Conservation (phyloP, 1,140 invertebrate species). For the Bombyx mori region DNA sequence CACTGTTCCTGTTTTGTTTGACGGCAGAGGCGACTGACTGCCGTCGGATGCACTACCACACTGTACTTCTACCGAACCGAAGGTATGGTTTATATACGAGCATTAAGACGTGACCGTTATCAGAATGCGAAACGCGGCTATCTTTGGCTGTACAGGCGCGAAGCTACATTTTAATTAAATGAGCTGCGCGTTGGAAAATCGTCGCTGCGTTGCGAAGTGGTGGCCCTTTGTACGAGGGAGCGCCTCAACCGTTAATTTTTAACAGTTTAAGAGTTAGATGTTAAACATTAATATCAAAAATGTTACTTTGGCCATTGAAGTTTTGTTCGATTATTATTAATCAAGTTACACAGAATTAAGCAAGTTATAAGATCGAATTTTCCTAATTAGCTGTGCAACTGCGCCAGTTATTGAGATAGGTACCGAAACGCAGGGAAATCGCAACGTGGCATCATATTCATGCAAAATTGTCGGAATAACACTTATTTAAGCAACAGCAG, state of each 20-base stretch:
- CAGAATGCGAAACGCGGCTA: conserved; percentile 43
- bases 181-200: conserved; percentile 33
- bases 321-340: neutral
- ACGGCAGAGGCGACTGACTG: conserved; percentile 57
- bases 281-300: neutral
- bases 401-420: too few species aligned
- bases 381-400: too few species aligned
- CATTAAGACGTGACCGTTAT: conserved; percentile 66
- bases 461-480: too few species aligned
- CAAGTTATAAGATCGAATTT: neutral
- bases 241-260: conserved; percentile 8
- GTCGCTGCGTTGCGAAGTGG: conserved; percentile 24
- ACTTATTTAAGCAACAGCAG: too few species aligned
- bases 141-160: conserved; percentile 33
- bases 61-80: conserved; percentile 61
- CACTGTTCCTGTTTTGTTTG: conserved; percentile 29
- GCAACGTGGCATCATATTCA: too few species aligned
- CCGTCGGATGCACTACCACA: conserved; percentile 55
- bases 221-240: conserved; percentile 3
- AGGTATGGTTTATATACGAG: conserved; percentile 70
- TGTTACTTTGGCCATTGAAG: neutral
- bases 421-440: too few species aligned
- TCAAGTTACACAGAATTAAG: neutral
- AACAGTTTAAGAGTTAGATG: neutral
- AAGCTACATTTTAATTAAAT: conserved; percentile 47